Conservation (phyloP, 2,797 vertebrate genomes). For the Typhlichthys subterraneus region DNA sequence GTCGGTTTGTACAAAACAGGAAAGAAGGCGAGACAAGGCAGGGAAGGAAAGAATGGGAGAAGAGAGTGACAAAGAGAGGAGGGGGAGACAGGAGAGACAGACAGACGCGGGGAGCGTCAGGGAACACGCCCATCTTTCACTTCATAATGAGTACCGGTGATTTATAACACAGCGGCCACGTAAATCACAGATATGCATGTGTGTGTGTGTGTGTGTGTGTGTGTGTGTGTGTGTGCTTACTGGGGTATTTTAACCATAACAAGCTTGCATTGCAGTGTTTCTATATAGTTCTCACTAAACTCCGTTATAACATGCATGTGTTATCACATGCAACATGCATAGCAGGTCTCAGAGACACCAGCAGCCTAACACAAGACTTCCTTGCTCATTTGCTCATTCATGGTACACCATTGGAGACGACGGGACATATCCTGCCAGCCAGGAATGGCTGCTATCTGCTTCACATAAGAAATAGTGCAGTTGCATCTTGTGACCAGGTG, state of each 20-base stretch:
- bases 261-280: no score
- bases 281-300: no score
- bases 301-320: no score
- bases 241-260: not conserved
- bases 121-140: slow-evolving; percentile 21
- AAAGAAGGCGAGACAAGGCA: not conserved
- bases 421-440: no score
- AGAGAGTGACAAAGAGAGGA: slow-evolving; percentile 1
- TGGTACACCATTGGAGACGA: no score
- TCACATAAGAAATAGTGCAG: no score
- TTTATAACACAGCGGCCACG: slow-evolving; percentile 43
- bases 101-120: not conserved
- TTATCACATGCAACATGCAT: no score
- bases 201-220: slow-evolving; percentile 17
- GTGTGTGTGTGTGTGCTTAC: slow-evolving; percentile 21
- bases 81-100: slow-evolving; percentile 3
- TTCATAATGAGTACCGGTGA: slow-evolving; percentile 51
- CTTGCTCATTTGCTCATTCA: no score
- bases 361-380: no score
- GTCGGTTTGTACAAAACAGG: not conserved
- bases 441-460: no score
- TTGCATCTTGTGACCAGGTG: not conserved
- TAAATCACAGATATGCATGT: slow-evolving; percentile 60
- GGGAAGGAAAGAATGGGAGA: slow-evolving; percentile 4
- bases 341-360: no score